Conservation (phyloP, 2,888 invertebrate genomes). For the Metalampra italica region DNA sequence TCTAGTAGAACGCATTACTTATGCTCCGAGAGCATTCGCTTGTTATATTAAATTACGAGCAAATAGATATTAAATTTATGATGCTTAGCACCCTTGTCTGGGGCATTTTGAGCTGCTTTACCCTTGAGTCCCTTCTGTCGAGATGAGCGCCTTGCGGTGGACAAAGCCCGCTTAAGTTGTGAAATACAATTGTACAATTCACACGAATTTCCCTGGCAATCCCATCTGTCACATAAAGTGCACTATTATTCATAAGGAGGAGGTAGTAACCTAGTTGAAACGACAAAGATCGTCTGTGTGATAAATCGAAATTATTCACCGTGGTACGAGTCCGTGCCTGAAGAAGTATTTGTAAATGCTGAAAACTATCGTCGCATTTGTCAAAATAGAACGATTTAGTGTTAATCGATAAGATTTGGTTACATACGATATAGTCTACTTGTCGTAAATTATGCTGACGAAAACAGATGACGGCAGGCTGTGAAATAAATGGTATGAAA, state of each 20-base stretch:
- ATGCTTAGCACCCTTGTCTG: constrained; percentile 46
- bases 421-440: too few species aligned
- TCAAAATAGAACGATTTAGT: too few species aligned
- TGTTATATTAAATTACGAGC: neutral
- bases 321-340: constrained; percentile 15
- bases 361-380: neutral
- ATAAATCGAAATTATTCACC: constrained; percentile 46
- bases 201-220: constrained; percentile 53
- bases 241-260: constrained; percentile 60
- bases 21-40: neutral
- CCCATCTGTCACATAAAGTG: constrained; percentile 58
- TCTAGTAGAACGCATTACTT: neutral
- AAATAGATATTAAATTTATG: constrained; percentile 13
- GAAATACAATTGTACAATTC: constrained; percentile 36
- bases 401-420: too few species aligned
- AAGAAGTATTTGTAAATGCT: constrained; percentile 7
- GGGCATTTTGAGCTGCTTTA: constrained; percentile 24
- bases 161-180: constrained; percentile 40
- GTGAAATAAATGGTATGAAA: too few species aligned
- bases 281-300: constrained; percentile 49
- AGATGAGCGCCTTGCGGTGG: constrained; percentile 43
- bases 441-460: too few species aligned
- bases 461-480: too few species aligned
- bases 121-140: constrained; percentile 26
- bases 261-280: constrained; percentile 40